Base-by-base conservation (phyloP, 2,113 vertebrate genomes). In the Calyptommatus sinebrachiatus region DNA sequence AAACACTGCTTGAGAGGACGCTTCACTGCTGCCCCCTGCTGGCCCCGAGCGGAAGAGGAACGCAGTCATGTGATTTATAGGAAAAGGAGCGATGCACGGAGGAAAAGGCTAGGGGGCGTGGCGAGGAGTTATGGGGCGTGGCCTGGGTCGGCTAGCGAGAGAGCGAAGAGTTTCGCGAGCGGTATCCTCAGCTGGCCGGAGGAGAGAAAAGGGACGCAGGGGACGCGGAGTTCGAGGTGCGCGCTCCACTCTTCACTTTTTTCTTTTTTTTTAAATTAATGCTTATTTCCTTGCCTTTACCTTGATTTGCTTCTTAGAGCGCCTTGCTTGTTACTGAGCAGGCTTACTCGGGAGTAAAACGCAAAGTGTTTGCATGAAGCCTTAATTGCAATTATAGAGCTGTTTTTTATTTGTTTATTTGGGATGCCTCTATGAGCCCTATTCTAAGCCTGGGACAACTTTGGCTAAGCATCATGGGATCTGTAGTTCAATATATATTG, bases 31-130 rank as follows among this genome's bases (percentile, higher is more conserved):
- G 79, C 79, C 78, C 24, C 31, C 79, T 74, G 24, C 21, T 1
- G 62, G 78, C 0, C 10, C 1, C 10, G 48, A 50, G 48, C 4
- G 18, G 7, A 26, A 2, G 0, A 28, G 7, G 26, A 8, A 0
- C 1, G 14, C 28, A 1, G 2, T 91, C 97, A 96, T 93, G 92
- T 97, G 97, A 93, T 91, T 97, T 97, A 95, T 73, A 68, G 90
- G 94, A 97, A 97, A 31, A 4, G 73, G 80, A 18, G 77, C 60
- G 85, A 81, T 71, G 68, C 1, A 0, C 5, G 2, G 72, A 77
- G 73, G 72, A 90, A 92, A 20, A 29, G 81, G 72, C 80, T 68
- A 74, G 8, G 86, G 83, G 79, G 77, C 84, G 66, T 45, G 61
- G 76, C 16, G 8, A 31, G 2, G 16, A 20, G 20, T 1, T 66